A percentile compares a stretch with the other conserved stretches of the same genome.
Evolutionary conservation across 2,888 invertebrate genomes (phyloP).

Genomic region (Torymus auratus): DNA sequence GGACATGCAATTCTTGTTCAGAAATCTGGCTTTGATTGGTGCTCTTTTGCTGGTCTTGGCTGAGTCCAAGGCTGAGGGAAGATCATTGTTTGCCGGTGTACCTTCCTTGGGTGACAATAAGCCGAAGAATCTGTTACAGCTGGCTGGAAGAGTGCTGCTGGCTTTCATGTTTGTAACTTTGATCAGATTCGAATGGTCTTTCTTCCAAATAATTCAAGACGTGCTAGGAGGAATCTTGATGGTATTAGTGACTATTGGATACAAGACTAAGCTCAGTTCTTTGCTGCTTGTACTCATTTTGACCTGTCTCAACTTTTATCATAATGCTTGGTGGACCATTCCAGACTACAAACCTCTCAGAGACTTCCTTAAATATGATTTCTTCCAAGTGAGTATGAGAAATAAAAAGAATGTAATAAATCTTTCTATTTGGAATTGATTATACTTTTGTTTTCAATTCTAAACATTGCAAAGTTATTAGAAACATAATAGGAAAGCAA

Average conservation of each 20-base stretch:
- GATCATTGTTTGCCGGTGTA: constrained; percentile 97
- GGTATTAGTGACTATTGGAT: constrained; percentile 97
- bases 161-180: constrained; percentile 99
- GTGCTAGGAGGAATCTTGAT: constrained; percentile 95
- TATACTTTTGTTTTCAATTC: too few species aligned
- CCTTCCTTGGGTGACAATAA: constrained; percentile 95
- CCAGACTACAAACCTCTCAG: constrained; percentile 96
- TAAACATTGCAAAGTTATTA: too few species aligned
- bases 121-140: constrained; percentile 96
- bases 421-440: too few species aligned
- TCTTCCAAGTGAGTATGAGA: constrained; percentile 93
- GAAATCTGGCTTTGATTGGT: constrained; percentile 97
- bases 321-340: constrained; percentile 99
- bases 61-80: constrained; percentile 95
- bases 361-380: constrained; percentile 99
- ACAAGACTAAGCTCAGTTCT: constrained; percentile 98
- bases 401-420: neutral
- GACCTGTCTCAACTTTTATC: constrained; percentile 93
- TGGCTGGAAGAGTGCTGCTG: constrained; percentile 95
- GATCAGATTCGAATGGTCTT: constrained; percentile 93
- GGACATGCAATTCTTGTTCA: constrained; percentile 97
- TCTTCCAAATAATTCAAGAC: constrained; percentile 94
- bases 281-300: constrained; percentile 94
- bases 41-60: constrained; percentile 97
- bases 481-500: neutral